A percentile compares a stretch with the other conserved stretches of the same genome.
Evolutionary conservation across 2,888 invertebrate genomes (phyloP).

Genomic region (Tridacna gigas): DNA sequence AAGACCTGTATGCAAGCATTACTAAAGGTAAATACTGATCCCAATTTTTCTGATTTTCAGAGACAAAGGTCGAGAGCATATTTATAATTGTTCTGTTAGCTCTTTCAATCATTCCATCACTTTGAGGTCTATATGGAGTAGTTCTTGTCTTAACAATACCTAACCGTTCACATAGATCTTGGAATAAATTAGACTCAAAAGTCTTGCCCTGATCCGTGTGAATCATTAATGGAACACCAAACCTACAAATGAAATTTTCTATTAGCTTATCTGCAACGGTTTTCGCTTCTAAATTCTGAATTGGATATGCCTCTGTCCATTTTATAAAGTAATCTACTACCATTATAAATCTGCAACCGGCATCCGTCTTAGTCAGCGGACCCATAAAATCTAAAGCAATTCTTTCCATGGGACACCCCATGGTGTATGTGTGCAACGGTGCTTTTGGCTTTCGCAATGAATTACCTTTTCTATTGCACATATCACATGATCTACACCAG

Average conservation of each 20-base stretch:
- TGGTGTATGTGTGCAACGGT: constrained; percentile 5
- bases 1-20: constrained; percentile 36
- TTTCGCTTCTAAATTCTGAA: constrained; percentile 54
- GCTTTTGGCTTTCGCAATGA: not conserved
- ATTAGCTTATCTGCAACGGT: constrained; percentile 50
- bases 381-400: not conserved
- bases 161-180: constrained; percentile 50
- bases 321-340: constrained; percentile 61
- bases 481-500: constrained; percentile 14
- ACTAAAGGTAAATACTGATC: too few relatives aligned
- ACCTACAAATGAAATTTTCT: constrained; percentile 42
- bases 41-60: too few relatives aligned
- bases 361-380: constrained; percentile 20
- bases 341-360: constrained; percentile 44
- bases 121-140: constrained; percentile 11
- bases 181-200: constrained; percentile 47
- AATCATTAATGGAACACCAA: constrained; percentile 55
- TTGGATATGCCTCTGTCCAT: constrained; percentile 49
- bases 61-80: too few relatives aligned
- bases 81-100: too few relatives aligned
- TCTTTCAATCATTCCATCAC: constrained; percentile 10
- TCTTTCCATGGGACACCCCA: too few relatives aligned
- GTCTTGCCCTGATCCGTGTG: too few relatives aligned
- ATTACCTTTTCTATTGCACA: not conserved
- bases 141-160: too few relatives aligned